Conservation (phyloP, 2,888 invertebrate species). For the Neelides folsomi region DNA sequence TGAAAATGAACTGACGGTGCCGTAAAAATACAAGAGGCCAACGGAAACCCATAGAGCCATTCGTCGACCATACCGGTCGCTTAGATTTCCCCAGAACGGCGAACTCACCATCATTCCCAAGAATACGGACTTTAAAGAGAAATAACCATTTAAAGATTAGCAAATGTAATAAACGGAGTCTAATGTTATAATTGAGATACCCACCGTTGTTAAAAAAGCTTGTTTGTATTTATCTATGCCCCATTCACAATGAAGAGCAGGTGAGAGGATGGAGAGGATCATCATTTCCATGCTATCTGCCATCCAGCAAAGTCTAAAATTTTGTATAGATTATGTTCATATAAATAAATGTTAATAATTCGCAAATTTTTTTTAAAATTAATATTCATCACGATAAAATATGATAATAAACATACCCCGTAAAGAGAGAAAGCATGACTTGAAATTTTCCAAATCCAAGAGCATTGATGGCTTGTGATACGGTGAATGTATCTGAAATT, state of each 20-base stretch:
- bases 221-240: slow-evolving; percentile 78
- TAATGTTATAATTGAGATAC: slow-evolving; percentile 7
- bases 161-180: background rate
- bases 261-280: slow-evolving; percentile 81
- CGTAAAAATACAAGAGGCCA: slow-evolving; percentile 79
- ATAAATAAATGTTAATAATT: no score
- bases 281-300: slow-evolving; percentile 99
- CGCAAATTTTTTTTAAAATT: no score
- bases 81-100: slow-evolving; percentile 88
- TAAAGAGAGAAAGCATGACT: slow-evolving; percentile 69
- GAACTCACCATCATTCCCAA: slow-evolving; percentile 95
- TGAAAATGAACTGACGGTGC: slow-evolving; percentile 73
- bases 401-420: slow-evolving; percentile 42
- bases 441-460: slow-evolving; percentile 81
- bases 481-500: slow-evolving; percentile 62
- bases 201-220: slow-evolving; percentile 78
- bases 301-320: slow-evolving; percentile 64
- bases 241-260: slow-evolving; percentile 90
- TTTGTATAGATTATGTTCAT: no score
- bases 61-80: slow-evolving; percentile 77
- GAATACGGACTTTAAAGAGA: slow-evolving; percentile 53
- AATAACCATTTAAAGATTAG: background rate
- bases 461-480: slow-evolving; percentile 72
- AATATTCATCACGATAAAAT: no score
- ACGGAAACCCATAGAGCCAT: slow-evolving; percentile 73